These are phyloP conservation scores for Catagonus wagneri DNA, from an alignment of 2,113 vertebrate species.

Conservation along the genomic window DNA sequence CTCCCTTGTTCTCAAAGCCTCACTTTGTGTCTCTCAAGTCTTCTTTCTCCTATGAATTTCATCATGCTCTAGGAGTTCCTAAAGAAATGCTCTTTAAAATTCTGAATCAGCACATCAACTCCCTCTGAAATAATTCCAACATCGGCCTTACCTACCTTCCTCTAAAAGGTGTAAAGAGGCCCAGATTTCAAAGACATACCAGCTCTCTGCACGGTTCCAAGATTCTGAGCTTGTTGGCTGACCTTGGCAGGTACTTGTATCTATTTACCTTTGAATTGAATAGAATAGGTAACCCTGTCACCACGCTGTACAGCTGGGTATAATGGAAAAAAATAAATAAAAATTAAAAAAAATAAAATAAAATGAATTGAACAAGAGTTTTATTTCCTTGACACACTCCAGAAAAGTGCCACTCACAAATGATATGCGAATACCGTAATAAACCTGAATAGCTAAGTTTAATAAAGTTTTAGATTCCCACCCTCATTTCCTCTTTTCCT, in stretches of 20 bases:
- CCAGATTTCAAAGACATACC: constrained; percentile 18
- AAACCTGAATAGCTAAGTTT: neutral
- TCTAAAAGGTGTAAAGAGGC: neutral
- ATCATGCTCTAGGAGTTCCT: neutral
- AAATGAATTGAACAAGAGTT: neutral
- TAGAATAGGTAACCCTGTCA: too few species aligned
- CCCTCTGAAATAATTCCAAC: constrained; percentile 38
- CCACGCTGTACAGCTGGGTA: too few species aligned
- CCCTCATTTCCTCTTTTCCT: neutral
- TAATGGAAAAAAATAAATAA: too few species aligned
- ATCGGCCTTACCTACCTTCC: neutral
- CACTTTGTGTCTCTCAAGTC: neutral
- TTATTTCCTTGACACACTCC: constrained; percentile 8
- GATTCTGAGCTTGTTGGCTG: neutral
- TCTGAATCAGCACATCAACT: neutral
- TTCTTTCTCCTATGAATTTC: neutral
- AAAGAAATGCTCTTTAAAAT: neutral
- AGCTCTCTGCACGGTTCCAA: neutral
- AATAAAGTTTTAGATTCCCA: neutral
- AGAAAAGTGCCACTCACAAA: neutral
- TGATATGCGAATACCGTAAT: neutral
- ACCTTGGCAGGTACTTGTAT: neutral
- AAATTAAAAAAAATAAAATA: too few species aligned
- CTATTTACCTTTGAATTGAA: constrained; percentile 40
- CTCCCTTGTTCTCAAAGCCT: neutral